Evolutionary conservation across 2,797 vertebrate genomes (phyloP).

Genomic region (Jordanella pulchra): DNA sequence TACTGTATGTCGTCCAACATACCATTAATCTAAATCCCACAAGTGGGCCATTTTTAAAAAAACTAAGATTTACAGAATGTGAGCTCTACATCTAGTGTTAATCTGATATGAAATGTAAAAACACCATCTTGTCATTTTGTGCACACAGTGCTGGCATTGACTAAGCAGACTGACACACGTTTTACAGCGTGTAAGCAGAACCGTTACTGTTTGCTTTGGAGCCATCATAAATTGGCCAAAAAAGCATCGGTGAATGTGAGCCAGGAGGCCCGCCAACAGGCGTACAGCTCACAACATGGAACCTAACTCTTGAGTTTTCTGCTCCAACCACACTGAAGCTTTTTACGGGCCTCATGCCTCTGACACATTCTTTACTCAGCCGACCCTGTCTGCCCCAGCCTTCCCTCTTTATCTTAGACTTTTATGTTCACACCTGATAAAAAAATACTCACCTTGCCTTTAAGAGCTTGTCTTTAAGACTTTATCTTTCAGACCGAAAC

Average conservation of each 20-base stretch:
- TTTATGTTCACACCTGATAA: constrained; percentile 51
- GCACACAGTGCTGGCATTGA: constrained; percentile 10
- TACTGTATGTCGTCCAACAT: not conserved
- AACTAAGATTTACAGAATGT: not conserved
- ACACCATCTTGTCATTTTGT: constrained; percentile 9
- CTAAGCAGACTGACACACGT: constrained; percentile 46
- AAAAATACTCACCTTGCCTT: constrained; percentile 16
- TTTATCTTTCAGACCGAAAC: constrained; percentile 22
- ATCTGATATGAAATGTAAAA: constrained; percentile 8
- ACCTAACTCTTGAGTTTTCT: constrained; percentile 43
- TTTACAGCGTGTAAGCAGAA: constrained; percentile 56
- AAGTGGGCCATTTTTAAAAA: not conserved
- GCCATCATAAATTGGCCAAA: constrained; percentile 59
- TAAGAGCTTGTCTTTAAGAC: not conserved
- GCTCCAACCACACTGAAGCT: constrained; percentile 53
- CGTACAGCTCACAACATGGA: constrained; percentile 42
- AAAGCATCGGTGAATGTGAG: constrained; percentile 43
- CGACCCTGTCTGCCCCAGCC: not conserved
- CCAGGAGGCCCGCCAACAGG: constrained; percentile 57
- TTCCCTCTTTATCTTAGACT: constrained; percentile 27
- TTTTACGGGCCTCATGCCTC: constrained; percentile 26
- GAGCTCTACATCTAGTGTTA: not conserved
- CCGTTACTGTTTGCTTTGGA: constrained; percentile 71
- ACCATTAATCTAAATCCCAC: constrained; percentile 1
- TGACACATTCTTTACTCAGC: constrained; percentile 31